Conservation (phyloP, 2,113 vertebrate species). For the Channa maculata region DNA sequence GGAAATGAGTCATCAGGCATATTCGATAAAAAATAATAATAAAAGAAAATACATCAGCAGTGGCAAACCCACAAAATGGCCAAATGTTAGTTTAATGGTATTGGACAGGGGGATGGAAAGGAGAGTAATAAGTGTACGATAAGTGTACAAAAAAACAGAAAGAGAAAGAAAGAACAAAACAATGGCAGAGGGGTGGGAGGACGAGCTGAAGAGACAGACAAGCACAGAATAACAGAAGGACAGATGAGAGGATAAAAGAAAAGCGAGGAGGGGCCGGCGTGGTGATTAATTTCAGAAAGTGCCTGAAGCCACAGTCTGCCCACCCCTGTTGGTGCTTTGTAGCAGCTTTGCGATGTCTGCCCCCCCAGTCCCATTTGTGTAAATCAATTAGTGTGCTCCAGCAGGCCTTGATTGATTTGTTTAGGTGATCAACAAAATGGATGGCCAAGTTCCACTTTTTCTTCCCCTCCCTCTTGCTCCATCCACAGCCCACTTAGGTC, state of each 20-base stretch:
- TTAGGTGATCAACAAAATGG: slow-evolving; percentile 80
- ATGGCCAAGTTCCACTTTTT: slow-evolving; percentile 60
- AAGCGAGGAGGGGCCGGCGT: slow-evolving; percentile 50
- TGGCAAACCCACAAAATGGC: background rate
- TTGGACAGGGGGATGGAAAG: background rate
- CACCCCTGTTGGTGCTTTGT: slow-evolving; percentile 62
- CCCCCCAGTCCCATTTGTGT: slow-evolving; percentile 76
- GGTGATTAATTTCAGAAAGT: slow-evolving; percentile 79
- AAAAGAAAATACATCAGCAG: too few species aligned
- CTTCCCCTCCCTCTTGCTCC: slow-evolving; percentile 46
- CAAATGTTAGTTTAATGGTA: background rate
- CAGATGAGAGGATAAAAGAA: slow-evolving; percentile 59
- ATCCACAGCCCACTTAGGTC: slow-evolving; percentile 46
- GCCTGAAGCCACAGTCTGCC: slow-evolving; percentile 72
- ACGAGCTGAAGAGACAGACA: slow-evolving; percentile 45
- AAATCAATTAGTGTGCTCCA: slow-evolving; percentile 84
- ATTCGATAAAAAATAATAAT: too few species aligned
- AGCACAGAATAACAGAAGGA: slow-evolving; percentile 37
- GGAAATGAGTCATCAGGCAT: background rate
- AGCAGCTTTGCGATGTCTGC: slow-evolving; percentile 63
- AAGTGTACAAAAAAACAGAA: background rate
- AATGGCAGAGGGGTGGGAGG: background rate
- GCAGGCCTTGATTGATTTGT: slow-evolving; percentile 82
- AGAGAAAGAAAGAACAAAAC: background rate
- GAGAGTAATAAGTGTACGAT: background rate